Evolutionary conservation across 2,797 vertebrate species (phyloP), one percentile per base, ranked within the genome.

Genomic region (Botia almorhae): DNA sequence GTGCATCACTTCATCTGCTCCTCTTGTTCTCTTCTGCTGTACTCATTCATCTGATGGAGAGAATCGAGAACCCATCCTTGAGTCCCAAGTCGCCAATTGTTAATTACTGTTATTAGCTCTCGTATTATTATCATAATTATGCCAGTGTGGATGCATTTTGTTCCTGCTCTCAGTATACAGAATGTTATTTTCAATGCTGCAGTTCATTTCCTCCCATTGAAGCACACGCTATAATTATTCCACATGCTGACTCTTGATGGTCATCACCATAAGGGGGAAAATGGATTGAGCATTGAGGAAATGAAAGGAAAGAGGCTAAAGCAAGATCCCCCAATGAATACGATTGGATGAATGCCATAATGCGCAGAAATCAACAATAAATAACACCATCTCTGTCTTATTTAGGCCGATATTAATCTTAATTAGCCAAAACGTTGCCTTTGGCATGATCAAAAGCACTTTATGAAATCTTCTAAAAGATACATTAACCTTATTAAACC

Each of bases 91-190:
- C 51, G 48, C 14, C 68, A 67, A 51, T 77, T 65, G 78, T 72
- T 76, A 60, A 33, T 76, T 82, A 70, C 69, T 55, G 71, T 69
- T 71, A 84, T 29, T 74, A 86, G 74, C 58, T 21, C 65, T 55
- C 51, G 82, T 69, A 56, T 82, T 55, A 87, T 90, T 80, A 86
- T 82, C 70, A 87, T 87, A 87, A 90, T 89, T 76, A 83, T 13
- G 1, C 74, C 71, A 81, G 81, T 87, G 85, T 85, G 81, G 82
- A 85, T 82, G 84, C 82, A 60, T 64, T 65, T 76, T 83, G 76
- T 85, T 87, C 85, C 82, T 75, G 81, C 74, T 83, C 84, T 73
- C 21, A 53, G 48, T 6, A n/a, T 12, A 7, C 21, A 0, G 2
- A 82, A 65, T 55, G 77, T 70, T 83, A 72, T 86, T 81, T 85